Percentiles rank a stretch among this genome's conserved stretches.
Evolutionary conservation across 2,113 vertebrate genomes (phyloP).

Genomic region (Pseudonaja textilis): DNA sequence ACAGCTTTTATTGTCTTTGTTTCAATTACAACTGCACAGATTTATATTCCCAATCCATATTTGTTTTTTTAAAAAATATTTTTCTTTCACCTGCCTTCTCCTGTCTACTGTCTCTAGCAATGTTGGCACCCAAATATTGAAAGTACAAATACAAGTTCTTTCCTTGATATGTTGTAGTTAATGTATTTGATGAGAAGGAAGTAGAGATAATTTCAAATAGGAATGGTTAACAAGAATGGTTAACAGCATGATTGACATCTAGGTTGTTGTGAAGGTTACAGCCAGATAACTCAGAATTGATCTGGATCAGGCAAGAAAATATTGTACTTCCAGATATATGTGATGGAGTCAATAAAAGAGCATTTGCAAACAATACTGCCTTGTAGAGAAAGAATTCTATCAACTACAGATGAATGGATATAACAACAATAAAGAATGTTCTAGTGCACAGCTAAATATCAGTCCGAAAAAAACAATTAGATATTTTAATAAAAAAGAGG

Average conservation of each 20-base stretch:
- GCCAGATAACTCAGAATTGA: slow-evolving; percentile 62
- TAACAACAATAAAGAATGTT: slow-evolving; percentile 46
- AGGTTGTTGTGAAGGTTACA: slow-evolving; percentile 71
- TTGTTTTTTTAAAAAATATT: slow-evolving; percentile 24
- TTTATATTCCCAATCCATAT: slow-evolving; percentile 67
- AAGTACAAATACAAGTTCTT: slow-evolving; percentile 61
- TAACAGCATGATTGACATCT: slow-evolving; percentile 63
- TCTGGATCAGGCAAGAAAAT: slow-evolving; percentile 53
- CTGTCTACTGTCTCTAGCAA: background rate
- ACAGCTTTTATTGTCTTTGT: slow-evolving; percentile 68
- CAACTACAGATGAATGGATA: slow-evolving; percentile 21
- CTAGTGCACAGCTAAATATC: background rate
- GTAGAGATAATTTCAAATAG: slow-evolving; percentile 63
- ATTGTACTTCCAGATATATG: slow-evolving; percentile 67
- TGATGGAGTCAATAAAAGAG: slow-evolving; percentile 52
- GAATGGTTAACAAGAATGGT: slow-evolving; percentile 50
- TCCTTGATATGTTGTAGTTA: slow-evolving; percentile 67
- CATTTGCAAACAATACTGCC: slow-evolving; percentile 41
- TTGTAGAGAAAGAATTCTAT: slow-evolving; percentile 48
- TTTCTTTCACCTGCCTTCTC: slow-evolving; percentile 54
- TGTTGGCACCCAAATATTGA: slow-evolving; percentile 28
- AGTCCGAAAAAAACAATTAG: background rate
- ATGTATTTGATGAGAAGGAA: slow-evolving; percentile 63
- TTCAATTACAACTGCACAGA: slow-evolving; percentile 70
- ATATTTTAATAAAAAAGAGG: background rate